These are phyloP conservation scores for Takifugu rubripes DNA, from an alignment of 2,797 vertebrate species.

Conservation along the genomic window DNA sequence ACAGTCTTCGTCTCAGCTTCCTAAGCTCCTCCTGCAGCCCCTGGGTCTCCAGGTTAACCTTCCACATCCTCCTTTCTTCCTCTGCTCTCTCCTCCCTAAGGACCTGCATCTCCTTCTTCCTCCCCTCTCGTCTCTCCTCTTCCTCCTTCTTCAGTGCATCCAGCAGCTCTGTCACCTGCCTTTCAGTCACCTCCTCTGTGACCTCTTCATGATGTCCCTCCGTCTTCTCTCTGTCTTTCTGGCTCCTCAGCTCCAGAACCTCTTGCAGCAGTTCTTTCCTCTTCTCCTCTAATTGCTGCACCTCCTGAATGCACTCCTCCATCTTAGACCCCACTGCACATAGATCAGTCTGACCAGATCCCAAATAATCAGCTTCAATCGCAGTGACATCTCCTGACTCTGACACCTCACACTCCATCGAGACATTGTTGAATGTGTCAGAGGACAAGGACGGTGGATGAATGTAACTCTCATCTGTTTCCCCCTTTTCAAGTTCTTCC, in stretches of 20 bases:
- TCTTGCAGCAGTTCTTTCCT: constrained; percentile 82
- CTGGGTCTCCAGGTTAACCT: constrained; percentile 83
- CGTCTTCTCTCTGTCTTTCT: constrained; percentile 61
- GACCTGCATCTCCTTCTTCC: constrained; percentile 76
- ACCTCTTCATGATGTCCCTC: constrained; percentile 68
- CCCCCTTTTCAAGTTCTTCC: constrained; percentile 67
- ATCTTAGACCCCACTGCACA: constrained; percentile 76
- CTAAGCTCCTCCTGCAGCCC: constrained; percentile 81
- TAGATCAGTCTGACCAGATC: constrained; percentile 37
- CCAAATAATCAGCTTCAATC: constrained; percentile 5
- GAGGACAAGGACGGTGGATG: constrained; percentile 62
- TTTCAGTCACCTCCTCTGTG: constrained; percentile 69
- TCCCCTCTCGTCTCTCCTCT: constrained; percentile 76
- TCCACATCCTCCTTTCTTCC: constrained; percentile 78
- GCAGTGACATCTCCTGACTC: neutral
- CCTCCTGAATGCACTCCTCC: constrained; percentile 84
- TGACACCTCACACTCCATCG: constrained; percentile 10
- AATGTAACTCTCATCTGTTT: constrained; percentile 29
- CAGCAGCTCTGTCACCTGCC: constrained; percentile 77
- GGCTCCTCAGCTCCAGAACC: constrained; percentile 78
- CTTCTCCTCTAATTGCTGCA: constrained; percentile 79
- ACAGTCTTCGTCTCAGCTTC: constrained; percentile 83
- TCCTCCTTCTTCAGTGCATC: constrained; percentile 69
- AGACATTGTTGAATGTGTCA: constrained; percentile 51
- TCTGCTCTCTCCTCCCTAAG: constrained; percentile 67